Percentiles rank a stretch among this genome's conserved stretches.
These are phyloP conservation scores for Drosophila elegans DNA, from an alignment of 1,140 invertebrate species.

Conservation along the genomic window DNA sequence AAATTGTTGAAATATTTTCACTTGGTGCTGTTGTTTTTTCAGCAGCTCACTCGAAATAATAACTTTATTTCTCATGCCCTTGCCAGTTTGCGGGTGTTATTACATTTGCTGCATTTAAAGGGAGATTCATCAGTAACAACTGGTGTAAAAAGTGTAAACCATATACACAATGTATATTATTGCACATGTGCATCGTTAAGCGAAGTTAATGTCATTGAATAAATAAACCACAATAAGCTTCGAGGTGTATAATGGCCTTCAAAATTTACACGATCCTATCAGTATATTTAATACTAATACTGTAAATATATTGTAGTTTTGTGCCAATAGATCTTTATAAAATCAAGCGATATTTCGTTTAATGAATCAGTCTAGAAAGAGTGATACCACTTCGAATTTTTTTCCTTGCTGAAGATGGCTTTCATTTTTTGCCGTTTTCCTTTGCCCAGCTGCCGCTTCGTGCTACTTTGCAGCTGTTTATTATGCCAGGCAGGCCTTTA, in stretches of 20 bases:
- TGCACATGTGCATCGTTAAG: conserved; percentile 10
- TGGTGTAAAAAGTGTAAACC: neutral
- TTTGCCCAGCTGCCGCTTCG: conserved; percentile 38
- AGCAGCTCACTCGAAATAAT: conserved; percentile 46
- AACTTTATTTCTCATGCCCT: conserved; percentile 66
- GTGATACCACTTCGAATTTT: conserved; percentile 36
- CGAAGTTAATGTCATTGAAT: neutral
- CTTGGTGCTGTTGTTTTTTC: conserved; percentile 53
- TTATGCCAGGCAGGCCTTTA: conserved; percentile 53
- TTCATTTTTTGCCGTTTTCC: conserved; percentile 20
- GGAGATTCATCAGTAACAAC: conserved; percentile 20
- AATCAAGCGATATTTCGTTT: conserved; percentile 6
- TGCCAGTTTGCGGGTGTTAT: conserved; percentile 30
- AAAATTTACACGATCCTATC: neutral
- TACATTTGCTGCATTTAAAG: conserved; percentile 31
- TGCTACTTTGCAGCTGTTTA: conserved; percentile 60
- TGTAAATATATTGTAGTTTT: too few relatives aligned
- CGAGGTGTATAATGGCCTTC: neutral
- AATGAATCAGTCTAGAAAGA: conserved; percentile 17
- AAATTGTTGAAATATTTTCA: conserved; percentile 75
- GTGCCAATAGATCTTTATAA: neutral
- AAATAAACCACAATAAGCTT: neutral
- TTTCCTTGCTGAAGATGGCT: conserved; percentile 27
- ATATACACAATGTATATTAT: neutral
- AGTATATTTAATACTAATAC: neutral